Evolutionary conservation across 2,888 invertebrate genomes (phyloP).

Genomic region (Eretmocerus hayati): DNA sequence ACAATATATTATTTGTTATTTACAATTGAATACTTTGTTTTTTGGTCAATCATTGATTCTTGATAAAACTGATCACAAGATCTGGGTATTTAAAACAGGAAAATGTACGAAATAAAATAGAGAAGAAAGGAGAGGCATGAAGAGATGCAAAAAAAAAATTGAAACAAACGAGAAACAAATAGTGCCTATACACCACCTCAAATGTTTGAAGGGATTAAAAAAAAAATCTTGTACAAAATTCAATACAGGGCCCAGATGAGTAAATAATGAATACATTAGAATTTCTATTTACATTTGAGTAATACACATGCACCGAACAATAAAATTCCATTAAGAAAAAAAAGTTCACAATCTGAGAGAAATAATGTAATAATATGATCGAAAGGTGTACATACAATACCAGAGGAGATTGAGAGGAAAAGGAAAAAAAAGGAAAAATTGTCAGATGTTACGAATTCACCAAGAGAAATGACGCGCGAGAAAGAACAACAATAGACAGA

Average conservation of each 20-base stretch:
- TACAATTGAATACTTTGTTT: no score
- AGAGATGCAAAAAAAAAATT: slow-evolving; percentile 13
- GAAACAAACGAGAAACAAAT: slow-evolving; percentile 32
- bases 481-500: no score
- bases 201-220: slow-evolving; percentile 31
- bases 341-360: slow-evolving; percentile 19
- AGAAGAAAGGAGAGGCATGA: slow-evolving; percentile 10
- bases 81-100: no score
- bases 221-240: slow-evolving; percentile 43
- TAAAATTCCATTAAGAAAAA: slow-evolving; percentile 10
- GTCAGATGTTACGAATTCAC: no score
- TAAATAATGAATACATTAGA: slow-evolving; percentile 22
- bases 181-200: slow-evolving; percentile 42
- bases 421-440: not conserved
- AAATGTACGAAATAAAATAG: not conserved
- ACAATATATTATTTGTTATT: no score
- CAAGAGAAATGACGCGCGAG: no score
- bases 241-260: slow-evolving; percentile 41
- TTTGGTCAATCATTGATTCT: no score
- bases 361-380: no score
- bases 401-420: not conserved
- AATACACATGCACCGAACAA: slow-evolving; percentile 27
- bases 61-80: no score
- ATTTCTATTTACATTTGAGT: no score
- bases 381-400: slow-evolving; percentile 5